Conservation (phyloP, 2,113 vertebrate genomes). For the Opisthocomus hoazin region DNA sequence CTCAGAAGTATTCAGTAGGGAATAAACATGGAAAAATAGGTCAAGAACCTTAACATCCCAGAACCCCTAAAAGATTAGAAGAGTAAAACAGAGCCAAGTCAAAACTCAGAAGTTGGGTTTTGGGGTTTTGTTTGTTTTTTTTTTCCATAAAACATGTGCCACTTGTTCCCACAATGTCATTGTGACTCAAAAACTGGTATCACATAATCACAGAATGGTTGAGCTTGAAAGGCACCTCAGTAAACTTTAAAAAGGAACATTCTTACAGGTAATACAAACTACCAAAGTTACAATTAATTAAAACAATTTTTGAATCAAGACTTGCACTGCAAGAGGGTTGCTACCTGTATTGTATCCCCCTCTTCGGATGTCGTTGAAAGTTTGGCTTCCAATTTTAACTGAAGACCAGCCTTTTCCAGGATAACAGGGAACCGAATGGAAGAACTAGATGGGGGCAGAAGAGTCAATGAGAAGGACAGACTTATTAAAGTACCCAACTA, state of each 20-base stretch:
- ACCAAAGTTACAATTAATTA: neutral
- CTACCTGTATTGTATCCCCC: neutral
- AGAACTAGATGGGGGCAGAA: neutral
- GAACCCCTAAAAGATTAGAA: neutral
- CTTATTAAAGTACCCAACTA: neutral
- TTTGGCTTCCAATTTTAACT: neutral
- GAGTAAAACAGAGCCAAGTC: neutral
- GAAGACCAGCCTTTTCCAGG: neutral
- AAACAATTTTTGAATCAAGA: neutral
- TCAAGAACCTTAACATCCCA: neutral
- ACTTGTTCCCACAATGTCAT: neutral
- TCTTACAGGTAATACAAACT: neutral
- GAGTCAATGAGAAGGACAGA: neutral
- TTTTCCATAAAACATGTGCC: neutral
- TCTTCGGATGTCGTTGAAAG: neutral
- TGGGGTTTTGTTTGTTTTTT: neutral
- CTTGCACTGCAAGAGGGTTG: rapidly evolving
- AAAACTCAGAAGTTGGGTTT: neutral
- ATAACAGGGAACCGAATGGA: neutral
- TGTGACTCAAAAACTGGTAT: neutral
- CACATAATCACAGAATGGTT: rapidly evolving
- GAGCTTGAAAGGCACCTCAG: neutral
- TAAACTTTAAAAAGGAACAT: neutral
- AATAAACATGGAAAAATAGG: neutral
- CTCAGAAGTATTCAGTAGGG: neutral